phyloP scores from a whole-genome alignment of 2,888 invertebrate genomes.

The Harpagoxenus sublaevis region DNA sequence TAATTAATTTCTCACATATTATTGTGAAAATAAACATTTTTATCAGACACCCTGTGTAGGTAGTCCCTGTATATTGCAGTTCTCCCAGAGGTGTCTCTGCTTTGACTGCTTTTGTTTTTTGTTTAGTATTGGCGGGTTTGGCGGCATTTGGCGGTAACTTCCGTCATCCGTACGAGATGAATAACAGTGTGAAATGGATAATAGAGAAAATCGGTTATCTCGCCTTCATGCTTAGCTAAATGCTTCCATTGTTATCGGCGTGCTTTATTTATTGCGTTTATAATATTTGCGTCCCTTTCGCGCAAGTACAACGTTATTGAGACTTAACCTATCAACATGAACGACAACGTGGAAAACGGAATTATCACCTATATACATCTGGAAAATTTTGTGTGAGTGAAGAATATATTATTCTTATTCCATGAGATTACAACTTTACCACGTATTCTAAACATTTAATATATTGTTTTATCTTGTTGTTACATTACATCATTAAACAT shows the following conservation, averaged over 20 bases:
- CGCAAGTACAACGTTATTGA: not conserved
- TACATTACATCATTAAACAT: not conserved
- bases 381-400: slow-evolving; percentile 81
- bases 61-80: no score
- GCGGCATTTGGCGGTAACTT: not conserved
- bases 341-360: slow-evolving; percentile 66
- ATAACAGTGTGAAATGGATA: not conserved
- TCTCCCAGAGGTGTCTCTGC: not conserved
- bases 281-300: not conserved
- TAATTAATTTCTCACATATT: no score
- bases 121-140: not conserved
- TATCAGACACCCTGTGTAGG: no score
- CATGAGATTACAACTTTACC: not conserved
- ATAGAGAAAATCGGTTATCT: not conserved
- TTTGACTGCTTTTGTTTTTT: not conserved
- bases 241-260: not conserved
- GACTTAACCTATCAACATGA: slow-evolving; percentile 31
- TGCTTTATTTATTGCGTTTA: not conserved
- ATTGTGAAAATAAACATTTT: no score
- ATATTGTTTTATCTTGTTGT: not conserved
- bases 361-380: slow-evolving; percentile 77
- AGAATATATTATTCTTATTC: not conserved
- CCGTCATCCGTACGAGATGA: not conserved
- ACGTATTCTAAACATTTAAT: not conserved
- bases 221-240: not conserved